Base-by-base conservation (phyloP, 2,888 invertebrate genomes). In the Beris morrisii region DNA sequence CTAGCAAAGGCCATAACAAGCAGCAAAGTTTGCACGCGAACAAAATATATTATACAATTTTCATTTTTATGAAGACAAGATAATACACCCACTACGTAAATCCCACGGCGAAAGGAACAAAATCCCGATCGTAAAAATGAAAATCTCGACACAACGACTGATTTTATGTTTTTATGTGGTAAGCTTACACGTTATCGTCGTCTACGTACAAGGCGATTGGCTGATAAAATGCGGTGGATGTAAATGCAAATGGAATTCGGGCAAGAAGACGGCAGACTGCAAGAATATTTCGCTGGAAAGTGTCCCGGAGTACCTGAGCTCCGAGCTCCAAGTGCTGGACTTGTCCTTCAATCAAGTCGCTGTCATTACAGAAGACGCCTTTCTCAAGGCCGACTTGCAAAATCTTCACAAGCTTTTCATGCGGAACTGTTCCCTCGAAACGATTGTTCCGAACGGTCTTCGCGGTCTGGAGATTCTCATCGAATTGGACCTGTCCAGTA, bases 191-290 rank as follows among this genome's bases (percentile, higher is more conserved):
- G 59, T 64, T 43, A 71, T 73, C 44, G 65, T 70, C 9, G 67
- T 68, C 13, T 70, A 72, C 38, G 71, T 72, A 32, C 68, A 71
- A 4, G 74, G 73, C 46, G 78, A 79, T 69, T 79, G 79, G 78
- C 72, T 78, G 44, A 74, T 76, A 73, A 75, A 78, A 57, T 79
- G 79, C 57, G 78, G 77, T 44, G 74, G 76, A 32, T 94, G 94
- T 82, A 87, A 87, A 75, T 94, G 94, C 79, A 88, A 89, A 72
- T 94, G 94, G 94, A 87, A 87, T 50, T 88, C 88, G 66, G 93
- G 93, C 7, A 91, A 89, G 78, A 92, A 90, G 77, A 88, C 88
- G 38, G 93, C 92, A 1, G 90, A 92, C 71, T 95, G 95, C 77
- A 85, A 85, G 31, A 83, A 85, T 65, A 82, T 85, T n/a, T 83